A percentile compares a stretch with the other conserved stretches of the same genome.
Conservation (phyloP, 2,888 invertebrate species). For the Phorcus lineatus region DNA sequence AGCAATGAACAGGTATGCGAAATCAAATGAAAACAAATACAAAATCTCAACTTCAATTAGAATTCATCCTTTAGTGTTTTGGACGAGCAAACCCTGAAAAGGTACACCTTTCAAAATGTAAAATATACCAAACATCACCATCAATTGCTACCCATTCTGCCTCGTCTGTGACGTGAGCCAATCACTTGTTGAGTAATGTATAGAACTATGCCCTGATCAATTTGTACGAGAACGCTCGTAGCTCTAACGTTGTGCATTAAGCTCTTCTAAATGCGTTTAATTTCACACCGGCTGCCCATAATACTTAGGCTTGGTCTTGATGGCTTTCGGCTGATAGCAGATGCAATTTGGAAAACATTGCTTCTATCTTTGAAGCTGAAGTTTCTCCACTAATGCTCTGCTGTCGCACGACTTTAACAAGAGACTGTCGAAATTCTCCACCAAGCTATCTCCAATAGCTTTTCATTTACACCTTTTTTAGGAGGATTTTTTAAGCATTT, state of each 20-base stretch:
- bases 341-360: conserved; percentile 11
- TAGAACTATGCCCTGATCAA: background rate
- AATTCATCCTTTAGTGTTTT: too few relatives aligned
- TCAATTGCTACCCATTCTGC: background rate
- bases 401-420: background rate
- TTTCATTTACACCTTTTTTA: too few relatives aligned
- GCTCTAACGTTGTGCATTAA: background rate
- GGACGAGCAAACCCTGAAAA: too few relatives aligned
- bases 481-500: too few relatives aligned
- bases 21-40: too few relatives aligned
- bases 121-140: background rate
- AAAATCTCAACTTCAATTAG: too few relatives aligned
- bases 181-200: background rate
- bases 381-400: background rate
- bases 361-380: background rate
- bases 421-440: background rate
- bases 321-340: background rate
- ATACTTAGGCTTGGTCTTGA: background rate
- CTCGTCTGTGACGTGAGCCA: background rate
- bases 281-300: background rate
- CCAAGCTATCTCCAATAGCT: too few relatives aligned
- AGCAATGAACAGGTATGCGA: too few relatives aligned
- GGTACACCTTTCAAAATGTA: too few relatives aligned
- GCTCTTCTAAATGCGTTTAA: background rate
- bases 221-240: background rate